Evolutionary conservation across 2,888 invertebrate genomes (phyloP), one percentile per base, ranked within the genome.

Genomic region (Trachelus tabidus): DNA sequence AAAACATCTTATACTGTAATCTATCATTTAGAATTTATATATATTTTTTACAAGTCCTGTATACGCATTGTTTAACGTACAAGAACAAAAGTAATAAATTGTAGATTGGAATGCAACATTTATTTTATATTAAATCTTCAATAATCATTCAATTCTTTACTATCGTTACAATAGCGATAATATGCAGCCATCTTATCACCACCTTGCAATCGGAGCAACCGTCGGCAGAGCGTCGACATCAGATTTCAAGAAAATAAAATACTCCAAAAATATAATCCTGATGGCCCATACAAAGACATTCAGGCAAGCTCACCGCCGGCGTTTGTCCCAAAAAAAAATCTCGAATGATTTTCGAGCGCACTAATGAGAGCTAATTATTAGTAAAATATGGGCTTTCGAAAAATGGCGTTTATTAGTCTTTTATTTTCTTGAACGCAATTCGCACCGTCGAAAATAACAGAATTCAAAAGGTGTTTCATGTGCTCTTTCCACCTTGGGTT

Each of bases 61-160:
- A 56, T 23, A 56, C 56, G 23, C 23, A 23, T 56, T 56, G 56
- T 9, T 56, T 2, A 56, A 23, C 23, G 56, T 23, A 56, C 23
- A 56, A 56, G 56, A 9, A 56, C 56, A 23, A 56, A 77, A 82
- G 79, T 82, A 83, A 85, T 81, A 84, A 85, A 84, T 81, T 83
- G 80, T 86, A 82, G 83, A 85, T 83, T 87, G 87, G 87, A 88
- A 89, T 89, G 89, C 84, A 87, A 88, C 85, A 83, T 88, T 86
- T 85, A 87, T 88, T 88, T 87, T 87, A 84, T 87, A 86, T 86
- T 87, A 86, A 85, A 85, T 85, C 84, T 87, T 83, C 82, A 85
- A 86, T 85, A 86, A 85, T 84, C 81, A 82, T 84, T 78, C 80
- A 34, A 71, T 71, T 34, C n/a, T 37, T 31, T 34, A n/a, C 79